Base-by-base conservation (phyloP, 2,797 vertebrate species). In the Arrhamphus sclerolepis region DNA sequence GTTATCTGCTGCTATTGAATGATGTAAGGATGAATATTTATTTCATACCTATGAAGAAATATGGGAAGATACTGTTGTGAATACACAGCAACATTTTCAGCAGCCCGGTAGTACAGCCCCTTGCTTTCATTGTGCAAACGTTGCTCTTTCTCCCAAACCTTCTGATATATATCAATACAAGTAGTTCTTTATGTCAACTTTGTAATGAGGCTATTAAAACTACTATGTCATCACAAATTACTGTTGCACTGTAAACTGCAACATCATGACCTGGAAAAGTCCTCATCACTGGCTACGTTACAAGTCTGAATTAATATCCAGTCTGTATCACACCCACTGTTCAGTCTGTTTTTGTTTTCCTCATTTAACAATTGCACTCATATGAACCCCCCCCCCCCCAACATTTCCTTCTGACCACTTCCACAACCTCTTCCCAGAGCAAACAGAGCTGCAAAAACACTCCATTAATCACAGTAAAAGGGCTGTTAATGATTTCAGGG, bases 361-460 rank as follows among this genome's bases (percentile, higher is more conserved):
- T 77, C 16, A 50, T 75, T 66, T 47, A 76, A 85, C 80, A 72
- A 62, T 60, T 70, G 75, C 56, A 60, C 72, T 67, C 18, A 58
- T 81, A 41, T 70, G 41, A 24, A 65, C 42, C 17, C 49, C 21
- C 56, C 42, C 48, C 46, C 43, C 24, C 20, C n/a, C 28, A 53
- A 46, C 52, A 46, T 31, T 46, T 46, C 21, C 52, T 52, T 31
- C 51, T 43, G 24, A 54, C 61, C 58, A 58, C 68, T 74, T 80
- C 75, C 82, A 69, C 53, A 51, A 59, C 53, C 53, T 56, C 72
- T 69, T 83, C 70, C 78, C 71, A 83, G 74, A 70, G 46, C 66
- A 81, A 87, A 89, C 71, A 80, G 21, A 70, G 62, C 65, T 63
- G 52, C 64, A 78, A 81, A 82, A 78, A 80, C 67, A 60, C 47